These are phyloP conservation scores for Limnephilus lunatus DNA, from an alignment of 2,888 invertebrate genomes.

Conservation along the genomic window DNA sequence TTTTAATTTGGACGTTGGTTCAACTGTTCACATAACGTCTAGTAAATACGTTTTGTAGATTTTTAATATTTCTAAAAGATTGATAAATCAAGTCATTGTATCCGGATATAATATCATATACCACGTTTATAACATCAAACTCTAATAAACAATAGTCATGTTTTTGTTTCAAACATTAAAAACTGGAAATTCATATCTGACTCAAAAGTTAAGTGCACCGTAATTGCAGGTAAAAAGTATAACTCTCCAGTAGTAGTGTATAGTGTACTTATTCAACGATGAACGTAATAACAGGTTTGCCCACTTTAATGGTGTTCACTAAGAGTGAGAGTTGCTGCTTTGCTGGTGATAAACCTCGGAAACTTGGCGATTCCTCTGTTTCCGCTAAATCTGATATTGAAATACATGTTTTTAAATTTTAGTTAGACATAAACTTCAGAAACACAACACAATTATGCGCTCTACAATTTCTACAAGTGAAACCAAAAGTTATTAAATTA, in stretches of 20 bases:
- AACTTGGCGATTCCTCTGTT: background rate
- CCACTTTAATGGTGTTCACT: background rate
- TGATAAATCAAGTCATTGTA: background rate
- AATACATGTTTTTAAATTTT: background rate
- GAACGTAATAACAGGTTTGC: slow-evolving; percentile 30
- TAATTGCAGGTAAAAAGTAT: background rate
- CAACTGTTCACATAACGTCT: too few relatives aligned
- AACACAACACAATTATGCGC: too few relatives aligned
- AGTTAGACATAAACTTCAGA: background rate
- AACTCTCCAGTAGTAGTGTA: background rate
- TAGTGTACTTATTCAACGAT: background rate
- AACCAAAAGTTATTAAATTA: too few relatives aligned
- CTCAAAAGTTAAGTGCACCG: background rate
- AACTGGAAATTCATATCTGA: background rate
- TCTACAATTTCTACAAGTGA: too few relatives aligned
- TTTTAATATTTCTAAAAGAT: too few relatives aligned
- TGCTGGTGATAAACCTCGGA: background rate
- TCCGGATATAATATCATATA: background rate
- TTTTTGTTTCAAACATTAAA: background rate
- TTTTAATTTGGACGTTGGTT: too few relatives aligned
- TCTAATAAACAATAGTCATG: background rate
- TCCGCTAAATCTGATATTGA: background rate
- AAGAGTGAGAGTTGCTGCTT: slow-evolving; percentile 24
- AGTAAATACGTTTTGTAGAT: too few relatives aligned
- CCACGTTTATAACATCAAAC: background rate